phyloP scores from a whole-genome alignment of 2,888 invertebrate species.

The Drosophila austrosaltans region DNA sequence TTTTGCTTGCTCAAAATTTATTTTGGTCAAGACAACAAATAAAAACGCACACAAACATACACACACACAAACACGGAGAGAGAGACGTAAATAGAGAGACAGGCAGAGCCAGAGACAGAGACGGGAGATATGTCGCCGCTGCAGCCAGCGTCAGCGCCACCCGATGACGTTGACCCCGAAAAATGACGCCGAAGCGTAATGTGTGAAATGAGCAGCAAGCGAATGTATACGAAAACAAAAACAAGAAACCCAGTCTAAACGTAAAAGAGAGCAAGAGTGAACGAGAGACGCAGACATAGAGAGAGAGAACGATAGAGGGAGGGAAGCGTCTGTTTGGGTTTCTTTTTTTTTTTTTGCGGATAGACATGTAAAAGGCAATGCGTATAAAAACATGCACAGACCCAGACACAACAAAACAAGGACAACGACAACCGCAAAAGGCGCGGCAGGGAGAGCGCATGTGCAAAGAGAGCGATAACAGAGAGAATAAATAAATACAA shows the following conservation, averaged over 20 bases:
- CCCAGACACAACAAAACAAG: constrained; percentile 40
- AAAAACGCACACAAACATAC: constrained; percentile 38
- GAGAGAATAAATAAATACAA: constrained; percentile 41
- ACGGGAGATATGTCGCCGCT: constrained; percentile 42
- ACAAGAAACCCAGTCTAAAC: constrained; percentile 66
- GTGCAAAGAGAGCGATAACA: constrained; percentile 24
- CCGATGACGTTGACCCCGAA: constrained; percentile 82
- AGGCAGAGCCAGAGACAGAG: constrained; percentile 15
- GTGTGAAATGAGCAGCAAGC: constrained; percentile 64
- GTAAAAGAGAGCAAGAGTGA: constrained; percentile 60
- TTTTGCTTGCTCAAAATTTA: constrained; percentile 48
- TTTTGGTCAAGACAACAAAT: constrained; percentile 71
- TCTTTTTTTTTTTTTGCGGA: constrained; percentile 58
- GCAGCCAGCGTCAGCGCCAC: constrained; percentile 72
- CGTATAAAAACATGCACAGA: constrained; percentile 73
- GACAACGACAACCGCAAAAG: constrained; percentile 22
- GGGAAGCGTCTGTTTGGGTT: constrained; percentile 30
- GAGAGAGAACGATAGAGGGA: constrained; percentile 10
- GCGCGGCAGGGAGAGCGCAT: constrained; percentile 45
- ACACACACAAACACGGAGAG: constrained; percentile 21
- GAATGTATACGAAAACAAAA: constrained; percentile 77
- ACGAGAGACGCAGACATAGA: constrained; percentile 18
- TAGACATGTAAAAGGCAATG: constrained; percentile 72
- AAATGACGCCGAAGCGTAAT: constrained; percentile 74
- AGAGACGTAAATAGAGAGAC: constrained; percentile 4